These are phyloP conservation scores for Rhinatrema bivittatum DNA, from an alignment of 2,797 vertebrate species.

Conservation along the genomic window DNA sequence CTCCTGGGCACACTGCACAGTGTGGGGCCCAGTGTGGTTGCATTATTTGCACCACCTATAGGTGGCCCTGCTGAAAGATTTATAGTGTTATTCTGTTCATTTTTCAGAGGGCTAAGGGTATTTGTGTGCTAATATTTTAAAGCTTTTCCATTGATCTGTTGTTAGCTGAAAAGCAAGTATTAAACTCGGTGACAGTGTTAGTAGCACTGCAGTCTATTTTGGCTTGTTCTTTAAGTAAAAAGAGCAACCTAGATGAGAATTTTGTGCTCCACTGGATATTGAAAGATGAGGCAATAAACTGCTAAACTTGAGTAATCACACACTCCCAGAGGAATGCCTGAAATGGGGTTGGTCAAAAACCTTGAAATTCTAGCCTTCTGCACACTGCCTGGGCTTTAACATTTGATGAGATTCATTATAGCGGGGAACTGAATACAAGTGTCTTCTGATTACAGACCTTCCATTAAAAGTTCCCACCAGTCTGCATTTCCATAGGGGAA, in stretches of 20 bases:
- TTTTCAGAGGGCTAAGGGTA: conserved; percentile 16
- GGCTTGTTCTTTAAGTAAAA: conserved; percentile 90
- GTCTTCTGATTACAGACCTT: conserved; percentile 90
- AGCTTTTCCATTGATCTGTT: conserved; percentile 38
- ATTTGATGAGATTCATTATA: conserved; percentile 97
- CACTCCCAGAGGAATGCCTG: conserved; percentile 91
- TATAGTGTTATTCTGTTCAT: no score
- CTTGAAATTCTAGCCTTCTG: conserved; percentile 90
- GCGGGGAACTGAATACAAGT: conserved; percentile 86
- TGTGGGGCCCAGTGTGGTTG: no score
- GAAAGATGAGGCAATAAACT: conserved; percentile 99
- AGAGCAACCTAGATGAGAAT: conserved; percentile 97
- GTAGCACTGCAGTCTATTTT: conserved; percentile 85
- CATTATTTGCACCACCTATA: no score
- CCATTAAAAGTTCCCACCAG: conserved; percentile 90
- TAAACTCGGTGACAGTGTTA: conserved; percentile 74
- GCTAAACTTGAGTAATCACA: conserved; percentile 99
- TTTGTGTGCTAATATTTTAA: conserved; percentile 44
- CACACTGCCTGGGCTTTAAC: conserved; percentile 74
- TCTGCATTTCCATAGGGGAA: conserved; percentile 82
- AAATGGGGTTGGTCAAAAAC: conserved; percentile 94
- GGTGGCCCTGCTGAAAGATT: no score
- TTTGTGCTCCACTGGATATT: conserved; percentile 98
- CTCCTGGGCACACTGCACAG: no score
- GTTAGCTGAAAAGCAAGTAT: conserved; percentile 59